These are phyloP conservation scores for Eudasyphora cyanicolor DNA, from an alignment of 2,888 invertebrate genomes.

Conservation along the genomic window DNA sequence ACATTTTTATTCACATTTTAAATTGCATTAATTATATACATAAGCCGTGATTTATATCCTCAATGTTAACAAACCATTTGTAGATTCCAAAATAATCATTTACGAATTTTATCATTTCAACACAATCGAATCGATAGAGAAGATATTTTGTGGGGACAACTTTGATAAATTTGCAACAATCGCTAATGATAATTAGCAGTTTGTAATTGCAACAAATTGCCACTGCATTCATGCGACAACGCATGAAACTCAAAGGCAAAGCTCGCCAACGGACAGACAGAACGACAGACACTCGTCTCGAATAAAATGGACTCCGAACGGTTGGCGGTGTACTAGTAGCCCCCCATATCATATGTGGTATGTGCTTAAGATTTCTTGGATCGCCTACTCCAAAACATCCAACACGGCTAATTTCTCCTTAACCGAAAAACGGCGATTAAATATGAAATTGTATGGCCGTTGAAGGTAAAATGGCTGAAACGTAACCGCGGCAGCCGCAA, in stretches of 20 bases:
- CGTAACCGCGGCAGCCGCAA: slow-evolving; percentile 31
- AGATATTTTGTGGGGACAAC: not conserved
- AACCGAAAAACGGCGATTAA: slow-evolving; percentile 30
- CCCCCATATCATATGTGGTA: too few species aligned
- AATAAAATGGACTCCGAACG: not conserved
- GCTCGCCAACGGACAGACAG: too few species aligned
- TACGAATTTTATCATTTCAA: not conserved
- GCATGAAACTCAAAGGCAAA: not conserved
- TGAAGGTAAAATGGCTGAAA: slow-evolving; percentile 47
- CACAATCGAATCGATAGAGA: not conserved
- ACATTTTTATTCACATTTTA: not conserved
- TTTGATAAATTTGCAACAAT: slow-evolving; percentile 50
- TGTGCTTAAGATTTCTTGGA: slow-evolving; percentile 10
- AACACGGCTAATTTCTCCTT: slow-evolving; percentile 20
- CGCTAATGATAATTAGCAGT: slow-evolving; percentile 44
- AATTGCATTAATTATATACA: not conserved
- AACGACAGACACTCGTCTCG: not conserved
- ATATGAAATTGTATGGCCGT: slow-evolving; percentile 46
- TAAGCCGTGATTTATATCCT: not conserved
- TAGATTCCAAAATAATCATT: not conserved
- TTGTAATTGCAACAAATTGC: slow-evolving; percentile 50
- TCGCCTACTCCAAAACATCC: slow-evolving; percentile 40
- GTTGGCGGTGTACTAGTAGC: too few species aligned
- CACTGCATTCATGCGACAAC: slow-evolving; percentile 24
- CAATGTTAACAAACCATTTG: too few species aligned